Evolutionary conservation across 2,888 invertebrate genomes (phyloP), one percentile per base, ranked within the genome.

Genomic region (Agrochola circellaris): DNA sequence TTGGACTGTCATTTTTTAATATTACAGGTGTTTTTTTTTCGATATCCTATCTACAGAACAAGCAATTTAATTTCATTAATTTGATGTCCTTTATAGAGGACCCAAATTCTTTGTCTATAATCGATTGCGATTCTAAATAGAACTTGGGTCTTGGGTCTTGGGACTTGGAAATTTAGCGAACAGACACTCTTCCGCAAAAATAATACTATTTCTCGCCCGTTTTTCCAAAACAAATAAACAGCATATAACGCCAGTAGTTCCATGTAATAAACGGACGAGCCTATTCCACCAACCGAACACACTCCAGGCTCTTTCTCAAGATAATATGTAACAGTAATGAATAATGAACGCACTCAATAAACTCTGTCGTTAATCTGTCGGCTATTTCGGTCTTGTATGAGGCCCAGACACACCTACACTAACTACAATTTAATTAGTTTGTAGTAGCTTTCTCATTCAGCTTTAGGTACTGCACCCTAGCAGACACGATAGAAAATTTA

Each of bases 301-400:
- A 42, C 11, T 66, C 7, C 26, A 45, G 20, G 42, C 20, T 45
- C 11, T 45, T 20, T 38, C 8, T 64, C 2, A 66, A 66, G 30
- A 66, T 65, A 48, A 15, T 26, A 23, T 7, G 17, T 42, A n/a
- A 38, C 8, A 71, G 7, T 20, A 20, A 56, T 45, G 15, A 74
- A 73, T 58, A 7, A n/a, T 34, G 34, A 48, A 48, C 23, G 20
- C n/a, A 45, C 34, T 73, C 70, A 42, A 42, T 69, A 17, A 79
- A 78, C 76, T 51, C 38, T 38, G 30, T 20, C 30, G 38, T 30
- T 30, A 54, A 62, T 64, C n/a, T 48, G 34, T 3, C 17, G 2
- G n/a, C 34, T 73, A 72, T 73, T 73, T 56, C 8, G 3, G 17
- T 75, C 45, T 58, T 48, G 20, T 51, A 78, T 67, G 68, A 42